Base-by-base conservation (phyloP, 2,888 invertebrate genomes). In the Perdita meconis region DNA sequence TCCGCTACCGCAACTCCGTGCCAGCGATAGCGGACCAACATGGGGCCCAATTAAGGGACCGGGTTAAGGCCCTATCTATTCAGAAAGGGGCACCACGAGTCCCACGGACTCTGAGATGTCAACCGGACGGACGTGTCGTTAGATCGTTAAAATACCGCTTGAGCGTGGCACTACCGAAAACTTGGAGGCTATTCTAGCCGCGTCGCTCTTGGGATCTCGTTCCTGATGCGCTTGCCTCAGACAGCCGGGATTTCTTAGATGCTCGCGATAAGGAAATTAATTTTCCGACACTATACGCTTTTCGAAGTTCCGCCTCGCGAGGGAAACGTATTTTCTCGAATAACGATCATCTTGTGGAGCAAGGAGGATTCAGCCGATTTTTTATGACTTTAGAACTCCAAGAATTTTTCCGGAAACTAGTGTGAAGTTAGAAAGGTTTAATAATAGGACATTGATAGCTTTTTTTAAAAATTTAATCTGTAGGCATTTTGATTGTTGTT, bases 141-240 rank as follows among this genome's bases (percentile, higher is more conserved):
- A 80, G 88, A 89, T 91, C 91, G 89, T 92, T 92, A 91, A 92
- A 91, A 91, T 90, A 86, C 90, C 90, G 82, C 72, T 63, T 70
- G 63, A 40, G 68, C 80, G 86, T 85, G 87, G 78, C 85, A 85
- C 85, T 80, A 84, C 85, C 82, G 84, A 87, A 88, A 85, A 59
- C 67, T n/a, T 69, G 60, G 67, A 57, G 65, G 36, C 57, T 42
- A 4, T 42, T 55, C 40, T 74, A 56, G 60, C 64, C 67, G 50
- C 47, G 26, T 13, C 34, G 47, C 22, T 19, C 47, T 16, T 26
- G 26, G 59, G 50, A 75, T 74, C 79, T 81, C 71, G 81, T 76
- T 70, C n/a, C 16, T 1, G 36, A 34, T 6, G 19, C 26, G 53
- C 16, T 57, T n/a, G 44, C 16, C 24, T 26, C 16, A 13, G 22